Conservation (phyloP, 2,113 vertebrate species). For the Todiramphus saurophagus region DNA sequence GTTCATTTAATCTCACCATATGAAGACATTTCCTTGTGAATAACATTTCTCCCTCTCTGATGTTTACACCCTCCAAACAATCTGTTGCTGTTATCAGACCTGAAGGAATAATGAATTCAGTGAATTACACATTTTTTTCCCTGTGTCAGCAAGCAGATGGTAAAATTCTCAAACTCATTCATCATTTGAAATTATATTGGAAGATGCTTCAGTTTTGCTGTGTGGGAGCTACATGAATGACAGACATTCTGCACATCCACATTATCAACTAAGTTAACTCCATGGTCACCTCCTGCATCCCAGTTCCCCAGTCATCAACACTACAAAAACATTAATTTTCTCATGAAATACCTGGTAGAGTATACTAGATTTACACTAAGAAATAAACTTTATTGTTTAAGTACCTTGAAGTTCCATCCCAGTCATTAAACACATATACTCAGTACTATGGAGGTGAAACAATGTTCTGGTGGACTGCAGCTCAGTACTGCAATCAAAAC, state of each 20-base stretch:
- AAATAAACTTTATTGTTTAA: neutral
- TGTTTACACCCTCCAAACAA: constrained; percentile 45
- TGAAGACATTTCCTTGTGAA: neutral
- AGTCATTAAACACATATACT: neutral
- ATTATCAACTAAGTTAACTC: neutral
- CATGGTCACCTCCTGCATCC: neutral
- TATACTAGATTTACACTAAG: neutral
- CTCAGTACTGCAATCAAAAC: neutral
- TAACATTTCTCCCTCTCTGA: neutral
- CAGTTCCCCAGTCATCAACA: neutral
- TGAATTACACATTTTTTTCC: constrained; percentile 57
- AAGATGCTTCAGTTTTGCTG: constrained; percentile 24
- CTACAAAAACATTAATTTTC: neutral
- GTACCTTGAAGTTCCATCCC: neutral
- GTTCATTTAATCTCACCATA: neutral
- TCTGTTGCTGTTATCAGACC: constrained; percentile 51
- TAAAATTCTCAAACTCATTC: constrained; percentile 62
- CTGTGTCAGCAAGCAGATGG: constrained; percentile 66
- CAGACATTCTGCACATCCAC: neutral
- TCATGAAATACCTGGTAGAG: neutral
- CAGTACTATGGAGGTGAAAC: neutral
- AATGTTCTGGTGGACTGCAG: neutral
- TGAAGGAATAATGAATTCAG: constrained; percentile 63
- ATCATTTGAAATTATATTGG: constrained; percentile 56
- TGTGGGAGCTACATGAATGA: constrained; percentile 8